Conservation (phyloP, 2,113 vertebrate genomes). For the Clarias macrocephalus region DNA sequence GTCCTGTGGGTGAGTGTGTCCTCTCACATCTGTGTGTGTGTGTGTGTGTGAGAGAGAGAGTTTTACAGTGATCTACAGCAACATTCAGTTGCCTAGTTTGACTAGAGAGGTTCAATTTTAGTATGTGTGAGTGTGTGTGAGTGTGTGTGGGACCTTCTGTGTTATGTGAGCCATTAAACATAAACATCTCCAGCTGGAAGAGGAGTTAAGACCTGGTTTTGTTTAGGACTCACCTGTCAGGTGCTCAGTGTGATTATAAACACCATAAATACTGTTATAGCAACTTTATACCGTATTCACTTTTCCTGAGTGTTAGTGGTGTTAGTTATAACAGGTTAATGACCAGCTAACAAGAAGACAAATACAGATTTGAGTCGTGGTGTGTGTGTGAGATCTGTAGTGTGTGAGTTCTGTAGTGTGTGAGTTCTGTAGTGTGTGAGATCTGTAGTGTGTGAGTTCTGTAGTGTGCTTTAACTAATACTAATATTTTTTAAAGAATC, state of each 20-base stretch:
- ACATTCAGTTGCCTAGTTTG: neutral
- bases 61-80: neutral
- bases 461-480: neutral
- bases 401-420: neutral
- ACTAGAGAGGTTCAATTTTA: neutral
- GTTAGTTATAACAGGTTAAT: neutral
- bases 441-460: neutral
- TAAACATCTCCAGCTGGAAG: neutral
- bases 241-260: neutral
- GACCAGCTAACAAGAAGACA: neutral
- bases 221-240: neutral
- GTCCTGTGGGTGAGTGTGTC: conserved; percentile 66
- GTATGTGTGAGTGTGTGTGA: neutral
- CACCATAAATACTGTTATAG: neutral
- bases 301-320: neutral
- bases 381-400: too few species aligned
- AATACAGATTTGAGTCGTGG: neutral
- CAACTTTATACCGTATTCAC: too few species aligned
- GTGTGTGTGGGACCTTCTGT: neutral
- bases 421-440: neutral
- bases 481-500: neutral
- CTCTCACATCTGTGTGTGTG: neutral
- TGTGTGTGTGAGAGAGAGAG: neutral
- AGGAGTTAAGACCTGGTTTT: neutral
- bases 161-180: neutral